Evolutionary conservation across 2,888 invertebrate genomes (phyloP).

Genomic region (Andricus quercusramuli): DNA sequence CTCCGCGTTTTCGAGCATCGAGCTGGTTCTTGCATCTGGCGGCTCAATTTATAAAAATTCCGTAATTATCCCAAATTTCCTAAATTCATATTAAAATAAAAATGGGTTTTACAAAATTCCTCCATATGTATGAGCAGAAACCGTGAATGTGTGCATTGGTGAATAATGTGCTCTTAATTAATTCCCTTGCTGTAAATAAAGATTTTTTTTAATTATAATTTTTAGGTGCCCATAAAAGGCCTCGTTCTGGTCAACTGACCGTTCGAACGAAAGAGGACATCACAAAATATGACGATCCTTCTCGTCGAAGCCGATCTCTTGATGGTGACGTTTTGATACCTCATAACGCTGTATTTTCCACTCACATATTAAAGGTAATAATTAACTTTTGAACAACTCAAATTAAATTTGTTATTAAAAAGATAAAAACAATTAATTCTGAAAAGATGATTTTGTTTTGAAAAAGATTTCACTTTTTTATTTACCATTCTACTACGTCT

Average conservation of each 20-base stretch:
- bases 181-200: no score
- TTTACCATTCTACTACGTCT: no score
- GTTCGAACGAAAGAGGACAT: constrained; percentile 46
- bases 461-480: neutral
- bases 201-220: neutral
- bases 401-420: neutral
- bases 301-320: constrained; percentile 68
- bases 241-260: constrained; percentile 48
- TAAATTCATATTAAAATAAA: no score
- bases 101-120: no score
- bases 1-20: no score
- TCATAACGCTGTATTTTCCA: constrained; percentile 42
- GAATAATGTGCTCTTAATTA: no score
- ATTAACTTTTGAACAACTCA: neutral
- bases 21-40: no score
- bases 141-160: no score
- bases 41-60: no score
- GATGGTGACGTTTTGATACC: constrained; percentile 64
- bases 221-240: constrained; percentile 54
- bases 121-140: no score
- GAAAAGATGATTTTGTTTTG: neutral
- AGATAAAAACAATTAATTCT: no score
- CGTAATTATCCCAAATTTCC: no score
- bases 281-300: constrained; percentile 57
- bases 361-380: constrained; percentile 5